Evolutionary conservation across 2,888 invertebrate species (phyloP), one percentile per base, ranked within the genome.

Genomic region (Hypsopygia costalis): DNA sequence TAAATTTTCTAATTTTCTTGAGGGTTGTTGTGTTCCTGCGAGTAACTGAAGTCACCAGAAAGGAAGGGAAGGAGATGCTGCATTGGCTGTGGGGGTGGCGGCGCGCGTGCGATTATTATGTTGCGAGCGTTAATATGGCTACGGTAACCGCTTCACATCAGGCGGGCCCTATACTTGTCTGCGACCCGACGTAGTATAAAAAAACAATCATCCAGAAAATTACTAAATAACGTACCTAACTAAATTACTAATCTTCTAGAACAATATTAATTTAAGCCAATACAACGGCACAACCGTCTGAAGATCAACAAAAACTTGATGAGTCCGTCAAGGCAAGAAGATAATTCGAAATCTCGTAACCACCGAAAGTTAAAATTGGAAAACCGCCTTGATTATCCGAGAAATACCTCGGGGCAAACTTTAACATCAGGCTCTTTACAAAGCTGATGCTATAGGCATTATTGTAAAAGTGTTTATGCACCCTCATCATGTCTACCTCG

Each of bases 301-400:
- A 74, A 79, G 67, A 71, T 69, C 69, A 74, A 78, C 71, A 73
- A 69, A 58, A 74, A 65, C 73, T 77, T 73, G 69, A 75, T 71
- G 69, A 78, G 69, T 62, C 69, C 67, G 66, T 73, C 76, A 77
- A 81, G 78, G 78, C 55, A 55, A 41, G 61, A 72, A 65, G 72
- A 71, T 79, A 81, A 81, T 81, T 79, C 71, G 62, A 60, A 80
- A 83, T 82, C 74, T 66, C 63, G 62, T 68, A 68, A 68, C 69
- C 69, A 69, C 68, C 61, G 57, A 68, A 85, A 83, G 80, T 82
- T 85, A 73, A 85, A 85, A 86, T 86, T 83, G 72, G 81, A 78
- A 85, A 83, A 69, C 74, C 69, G 69, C 69, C 74, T 73, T 81
- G 81, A 79, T 76, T 79, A 81, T 73, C 78, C 74, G 72, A 76